Base-by-base conservation (phyloP, 2,797 vertebrate genomes). In the Pelobates cultripes region DNA sequence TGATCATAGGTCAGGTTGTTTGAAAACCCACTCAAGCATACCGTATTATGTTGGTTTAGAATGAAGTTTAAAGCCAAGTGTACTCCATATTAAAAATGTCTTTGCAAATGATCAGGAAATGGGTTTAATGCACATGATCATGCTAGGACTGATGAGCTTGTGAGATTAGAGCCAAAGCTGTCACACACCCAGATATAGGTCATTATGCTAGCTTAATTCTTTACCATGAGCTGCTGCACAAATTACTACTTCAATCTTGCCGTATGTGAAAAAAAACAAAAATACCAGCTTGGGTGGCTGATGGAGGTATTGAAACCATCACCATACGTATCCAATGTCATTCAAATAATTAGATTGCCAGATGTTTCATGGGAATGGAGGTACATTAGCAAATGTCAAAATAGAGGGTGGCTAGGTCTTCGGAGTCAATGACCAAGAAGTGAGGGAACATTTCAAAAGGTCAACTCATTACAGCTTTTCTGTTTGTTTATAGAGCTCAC, bases 321-420 rank as follows among this genome's bases (percentile, higher is more conserved):
- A 41, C 66, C 47, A 4, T 43, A 42, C 17, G 57, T 79, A 72
- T 66, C 60, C 44, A 43, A 55, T 60, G 45, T 66, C 44, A 66
- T 43, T 3, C 41, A 0, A 13, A 13, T 55, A 79, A 67, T 73
- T 12, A 73, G 72, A 55, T 15, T 40, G 60, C 13, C 44, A 73
- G 13, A 71, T 71, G 41, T 67, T 70, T 9, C 14, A 70, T 9
- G 44, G 17, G 70, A 28, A 71, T 4, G 28, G 45, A 70, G 68
- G 15, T 9, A 47, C 44, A 40, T 71, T 71, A 71, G 17, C 70
- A 71, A 71, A 43, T 3, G 61, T 40, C 61, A 64, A 64, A 28
- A 64, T 10, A 64, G 61, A 28, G 7, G 28, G n/a, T n/a, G 61
- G 5, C n/a, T 10, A 6, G 44, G 70, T 71, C 28, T 2, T 15